Evolutionary conservation across 2,113 vertebrate genomes (phyloP).

Genomic region (Lethenteron camtschaticum): DNA sequence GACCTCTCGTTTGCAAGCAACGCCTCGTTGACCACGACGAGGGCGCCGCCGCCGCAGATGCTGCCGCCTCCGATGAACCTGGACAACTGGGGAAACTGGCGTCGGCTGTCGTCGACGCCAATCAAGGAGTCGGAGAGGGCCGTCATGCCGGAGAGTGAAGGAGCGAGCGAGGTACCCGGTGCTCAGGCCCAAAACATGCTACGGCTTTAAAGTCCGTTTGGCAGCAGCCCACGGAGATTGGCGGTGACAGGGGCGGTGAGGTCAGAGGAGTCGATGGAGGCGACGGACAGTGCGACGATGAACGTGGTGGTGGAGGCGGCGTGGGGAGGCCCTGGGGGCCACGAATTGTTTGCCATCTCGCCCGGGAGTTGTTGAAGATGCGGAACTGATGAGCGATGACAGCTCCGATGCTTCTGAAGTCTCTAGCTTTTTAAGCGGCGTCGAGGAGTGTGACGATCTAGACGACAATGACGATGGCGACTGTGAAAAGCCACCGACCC

Average conservation of each 20-base stretch:
- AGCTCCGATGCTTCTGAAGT: not conserved
- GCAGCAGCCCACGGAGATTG: no score
- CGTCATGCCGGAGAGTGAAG: not conserved
- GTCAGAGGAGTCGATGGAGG: no score
- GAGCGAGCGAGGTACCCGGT: not conserved
- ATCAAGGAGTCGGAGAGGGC: not conserved
- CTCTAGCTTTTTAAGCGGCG: not conserved
- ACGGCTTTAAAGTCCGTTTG: no score
- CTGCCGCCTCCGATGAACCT: not conserved
- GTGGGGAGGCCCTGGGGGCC: not conserved
- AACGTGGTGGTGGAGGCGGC: no score
- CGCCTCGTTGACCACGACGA: not conserved
- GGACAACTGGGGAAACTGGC: constrained; percentile 1
- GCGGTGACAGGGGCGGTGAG: no score
- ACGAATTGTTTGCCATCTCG: not conserved
- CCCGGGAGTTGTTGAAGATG: not conserved
- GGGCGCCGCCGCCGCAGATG: no score
- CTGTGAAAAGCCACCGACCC: not conserved
- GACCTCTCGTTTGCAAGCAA: constrained; percentile 1
- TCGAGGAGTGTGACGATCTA: not conserved
- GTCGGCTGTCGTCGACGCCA: not conserved
- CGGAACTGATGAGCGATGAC: not conserved
- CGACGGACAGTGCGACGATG: no score
- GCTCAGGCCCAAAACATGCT: no score
- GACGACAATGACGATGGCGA: not conserved